Evolutionary conservation across 2,888 invertebrate species (phyloP).

Genomic region (Acronicta leporina): DNA sequence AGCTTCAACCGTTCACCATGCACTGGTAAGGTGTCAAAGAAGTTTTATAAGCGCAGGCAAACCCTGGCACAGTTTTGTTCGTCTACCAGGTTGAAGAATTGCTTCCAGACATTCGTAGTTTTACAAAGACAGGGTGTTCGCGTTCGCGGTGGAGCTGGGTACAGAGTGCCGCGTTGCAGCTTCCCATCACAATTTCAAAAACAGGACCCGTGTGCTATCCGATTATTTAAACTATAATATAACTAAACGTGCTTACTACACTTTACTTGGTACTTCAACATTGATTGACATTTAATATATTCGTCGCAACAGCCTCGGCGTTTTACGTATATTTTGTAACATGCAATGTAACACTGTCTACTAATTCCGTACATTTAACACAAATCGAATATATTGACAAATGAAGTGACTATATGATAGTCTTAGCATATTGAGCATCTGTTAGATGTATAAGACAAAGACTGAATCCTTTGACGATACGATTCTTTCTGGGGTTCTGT

Average conservation of each 20-base stretch:
- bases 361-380: conserved; percentile 51
- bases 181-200: conserved; percentile 53
- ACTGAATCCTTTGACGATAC: conserved; percentile 27
- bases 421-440: conserved; percentile 38
- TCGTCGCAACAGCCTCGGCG: conserved; percentile 78
- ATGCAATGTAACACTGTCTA: conserved; percentile 43
- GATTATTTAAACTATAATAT: conserved; percentile 64
- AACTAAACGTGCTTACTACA: conserved; percentile 65
- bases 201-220: conserved; percentile 74
- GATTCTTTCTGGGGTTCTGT: conserved; percentile 27
- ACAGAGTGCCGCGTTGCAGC: conserved; percentile 44
- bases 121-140: conserved; percentile 20
- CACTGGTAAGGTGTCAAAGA: background rate
- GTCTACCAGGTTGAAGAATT: background rate
- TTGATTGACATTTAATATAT: conserved; percentile 65
- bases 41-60: background rate
- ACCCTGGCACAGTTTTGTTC: background rate
- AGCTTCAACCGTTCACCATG: conserved; percentile 6
- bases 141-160: conserved; percentile 11
- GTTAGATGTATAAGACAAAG: conserved; percentile 23
- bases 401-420: conserved; percentile 56
- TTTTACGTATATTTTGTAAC: conserved; percentile 43
- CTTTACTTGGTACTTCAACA: conserved; percentile 65
- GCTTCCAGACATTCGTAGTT: background rate
- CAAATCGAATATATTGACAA: conserved; percentile 58